Evolutionary conservation across 2,113 vertebrate genomes (phyloP), one percentile per base, ranked within the genome.

Genomic region (Mustela nigripes): DNA sequence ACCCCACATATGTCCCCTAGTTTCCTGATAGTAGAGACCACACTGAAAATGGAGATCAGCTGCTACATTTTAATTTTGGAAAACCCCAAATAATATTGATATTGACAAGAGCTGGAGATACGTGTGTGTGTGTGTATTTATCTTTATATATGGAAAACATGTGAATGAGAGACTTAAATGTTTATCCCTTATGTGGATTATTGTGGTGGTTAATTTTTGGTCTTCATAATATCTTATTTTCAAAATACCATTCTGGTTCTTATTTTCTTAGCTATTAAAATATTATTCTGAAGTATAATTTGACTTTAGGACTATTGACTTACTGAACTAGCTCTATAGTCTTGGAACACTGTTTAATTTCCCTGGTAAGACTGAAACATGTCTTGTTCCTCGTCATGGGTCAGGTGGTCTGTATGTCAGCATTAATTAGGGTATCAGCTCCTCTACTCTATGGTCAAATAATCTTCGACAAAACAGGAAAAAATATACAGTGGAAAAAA

Each of bases 51-150:
- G 62, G 74, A 79, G 15, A 93, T 93, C 24, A 84, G 76, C 24
- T 67, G 42, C 2, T 81, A 91, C 26, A 84, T 84, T 93, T 93
- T 95, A 92, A 92, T 92, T 97, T 82, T 63, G 71, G 48, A 91
- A 83, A 91, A 73, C 48, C 26, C 42, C 42, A 84, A 18, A 87
- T 82, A 92, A 63, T 96, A 87, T 45, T 97, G 80, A 65, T 96
- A 81, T 39, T 97, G 89, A n/a, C 53, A 95, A 92, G 48, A 42
- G 19, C 93, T 87, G 80, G 12, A 63, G 12, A 28, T 15, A 7
- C 24, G 1, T 42, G 11, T 76, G 39, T 45, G 24, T 69, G 67
- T 11, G 36, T 36, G n/a, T 39, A 31, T 7, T 12, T 50, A 50
- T 50, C 48, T 50, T 12, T 50, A 50, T 50, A 50, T 50, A 50